These are phyloP conservation scores for Sarcophaga caerulescens DNA, from an alignment of 2,888 invertebrate genomes.

Conservation along the genomic window DNA sequence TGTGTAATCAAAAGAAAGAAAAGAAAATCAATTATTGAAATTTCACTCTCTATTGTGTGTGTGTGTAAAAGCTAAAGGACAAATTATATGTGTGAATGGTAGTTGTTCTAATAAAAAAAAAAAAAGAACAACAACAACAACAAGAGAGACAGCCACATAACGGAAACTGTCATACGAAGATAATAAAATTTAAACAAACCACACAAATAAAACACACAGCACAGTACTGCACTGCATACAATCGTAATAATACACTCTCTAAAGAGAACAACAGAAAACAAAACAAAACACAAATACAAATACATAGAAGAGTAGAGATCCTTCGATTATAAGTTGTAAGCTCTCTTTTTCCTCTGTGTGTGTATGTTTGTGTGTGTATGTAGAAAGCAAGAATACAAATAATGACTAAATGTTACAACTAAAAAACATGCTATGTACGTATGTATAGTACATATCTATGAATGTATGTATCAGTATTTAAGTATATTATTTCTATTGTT, in stretches of 20 bases:
- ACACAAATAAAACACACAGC: neutral
- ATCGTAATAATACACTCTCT: neutral
- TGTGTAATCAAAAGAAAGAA: neutral
- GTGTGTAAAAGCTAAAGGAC: slow-evolving; percentile 30
- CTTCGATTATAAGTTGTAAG: too few species aligned
- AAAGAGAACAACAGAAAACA: neutral
- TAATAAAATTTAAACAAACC: neutral
- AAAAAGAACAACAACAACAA: too few species aligned
- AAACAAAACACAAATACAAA: too few species aligned
- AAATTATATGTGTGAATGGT: slow-evolving; percentile 1
- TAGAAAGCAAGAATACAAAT: too few species aligned
- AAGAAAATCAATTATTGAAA: slow-evolving; percentile 32
- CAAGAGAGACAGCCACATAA: neutral
- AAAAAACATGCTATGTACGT: neutral
- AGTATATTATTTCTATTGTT: neutral
- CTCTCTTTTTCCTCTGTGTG: too few species aligned
- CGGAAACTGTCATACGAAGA: neutral
- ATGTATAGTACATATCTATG: too few species aligned
- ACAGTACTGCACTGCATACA: neutral
- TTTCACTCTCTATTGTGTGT: neutral
- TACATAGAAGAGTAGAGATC: too few species aligned
- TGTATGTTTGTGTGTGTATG: too few species aligned
- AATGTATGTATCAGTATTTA: too few species aligned
- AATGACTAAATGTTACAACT: too few species aligned
- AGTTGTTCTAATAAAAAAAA: too few species aligned